Evolutionary conservation across 1,140 invertebrate species (phyloP).

Genomic region (Scaptomyza graminum): DNA sequence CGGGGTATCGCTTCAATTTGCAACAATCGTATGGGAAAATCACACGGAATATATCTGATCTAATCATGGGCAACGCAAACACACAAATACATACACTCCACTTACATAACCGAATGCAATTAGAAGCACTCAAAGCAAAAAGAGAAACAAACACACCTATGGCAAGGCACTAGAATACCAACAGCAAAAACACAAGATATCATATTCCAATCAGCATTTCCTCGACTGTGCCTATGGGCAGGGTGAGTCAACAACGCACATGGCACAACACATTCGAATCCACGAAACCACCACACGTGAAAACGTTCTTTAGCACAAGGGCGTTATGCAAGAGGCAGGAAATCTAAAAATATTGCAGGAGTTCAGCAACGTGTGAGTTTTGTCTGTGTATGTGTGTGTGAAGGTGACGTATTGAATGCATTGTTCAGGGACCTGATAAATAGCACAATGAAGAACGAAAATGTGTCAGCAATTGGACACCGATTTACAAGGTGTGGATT

Average conservation of each 20-base stretch:
- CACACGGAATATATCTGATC: conserved; percentile 15
- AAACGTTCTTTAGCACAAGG: conserved; percentile 33
- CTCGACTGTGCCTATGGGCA: conserved; percentile 73
- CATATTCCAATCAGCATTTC: conserved; percentile 43
- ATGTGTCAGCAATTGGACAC: background rate
- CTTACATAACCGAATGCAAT: conserved; percentile 11
- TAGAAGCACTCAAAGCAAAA: conserved; percentile 5
- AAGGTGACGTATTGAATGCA: conserved; percentile 18
- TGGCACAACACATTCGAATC: conserved; percentile 42
- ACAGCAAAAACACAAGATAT: conserved; percentile 5
- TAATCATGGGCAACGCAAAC: conserved; percentile 12
- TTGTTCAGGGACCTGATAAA: no score
- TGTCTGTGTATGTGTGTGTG: conserved; percentile 2
- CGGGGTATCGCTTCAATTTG: conserved; percentile 53
- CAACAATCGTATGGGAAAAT: background rate
- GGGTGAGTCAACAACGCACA: conserved; percentile 60
- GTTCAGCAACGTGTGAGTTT: background rate
- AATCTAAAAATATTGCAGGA: background rate
- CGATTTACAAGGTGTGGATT: background rate
- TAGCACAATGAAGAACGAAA: conserved; percentile 3
- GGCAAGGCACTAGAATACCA: background rate
- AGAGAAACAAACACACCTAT: background rate
- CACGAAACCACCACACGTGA: conserved; percentile 38
- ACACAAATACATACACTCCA: background rate
- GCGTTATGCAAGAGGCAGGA: background rate